Conservation (phyloP, 1,140 invertebrate species). For the fruit fly (Drosophila melanogaster) region Release_6_plus_ISO1_MT NC_004354.4:17109501-17110000, state of each 20-base stretch:
- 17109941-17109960: conserved; percentile 23
- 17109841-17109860: conserved; percentile 49
- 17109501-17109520: conserved; percentile 6
- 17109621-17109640: conserved; percentile 62
- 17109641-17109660: conserved; percentile 47
- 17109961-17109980: background rate
- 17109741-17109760: conserved; percentile 69
- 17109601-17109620: conserved; percentile 61
- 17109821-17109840: conserved; percentile 33
- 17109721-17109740: conserved; percentile 71
- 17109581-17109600: conserved; percentile 36
- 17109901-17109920: conserved; percentile 25
- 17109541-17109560: conserved; percentile 14
- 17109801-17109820: conserved; percentile 25
- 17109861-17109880: conserved; percentile 30
- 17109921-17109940: conserved; percentile 17
- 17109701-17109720: conserved; percentile 39
- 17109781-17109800: too few relatives aligned
- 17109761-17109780: conserved; percentile 15
- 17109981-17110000: background rate
- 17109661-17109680: conserved; percentile 37
- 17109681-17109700: conserved; percentile 62
- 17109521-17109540: conserved; percentile 15
- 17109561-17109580: conserved; percentile 26
- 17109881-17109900: conserved; percentile 25